phyloP scores from a whole-genome alignment of 2,888 invertebrate genomes.

The Brenthis hecate region DNA sequence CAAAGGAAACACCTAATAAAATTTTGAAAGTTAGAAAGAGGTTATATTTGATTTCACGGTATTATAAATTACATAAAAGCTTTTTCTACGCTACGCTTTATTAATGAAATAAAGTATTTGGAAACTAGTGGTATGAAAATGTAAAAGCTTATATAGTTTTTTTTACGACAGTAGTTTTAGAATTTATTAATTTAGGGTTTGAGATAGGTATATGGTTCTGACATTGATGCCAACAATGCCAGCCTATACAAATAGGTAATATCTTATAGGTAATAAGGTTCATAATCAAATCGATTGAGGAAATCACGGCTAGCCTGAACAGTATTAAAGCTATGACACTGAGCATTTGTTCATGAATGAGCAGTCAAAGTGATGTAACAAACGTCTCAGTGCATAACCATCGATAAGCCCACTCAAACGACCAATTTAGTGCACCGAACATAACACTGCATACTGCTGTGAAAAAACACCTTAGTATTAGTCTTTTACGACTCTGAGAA shows the following conservation, averaged over 20 bases:
- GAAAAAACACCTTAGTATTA: conserved; percentile 9
- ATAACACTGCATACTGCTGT: conserved; percentile 26
- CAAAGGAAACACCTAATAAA: conserved; percentile 31
- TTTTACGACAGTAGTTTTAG: no score
- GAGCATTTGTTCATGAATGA: conserved; percentile 48
- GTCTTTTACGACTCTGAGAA: no score
- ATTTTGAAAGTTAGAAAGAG: conserved; percentile 18
- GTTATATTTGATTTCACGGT: conserved; percentile 21
- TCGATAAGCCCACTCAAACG: conserved; percentile 36
- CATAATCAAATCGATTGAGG: conserved; percentile 2
- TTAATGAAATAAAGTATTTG: no score
- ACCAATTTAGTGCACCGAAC: conserved; percentile 35
- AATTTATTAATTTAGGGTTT: no score
- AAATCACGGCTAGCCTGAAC: conserved; percentile 20
- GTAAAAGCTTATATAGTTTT: no score
- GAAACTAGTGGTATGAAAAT: no score
- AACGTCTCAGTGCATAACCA: conserved; percentile 40
- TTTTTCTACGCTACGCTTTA: no score
- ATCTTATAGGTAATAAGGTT: background rate
- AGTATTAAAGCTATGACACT: conserved; percentile 30
- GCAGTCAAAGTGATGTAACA: conserved; percentile 49
- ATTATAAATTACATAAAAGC: background rate
- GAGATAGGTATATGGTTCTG: no score
- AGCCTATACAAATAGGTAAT: no score
- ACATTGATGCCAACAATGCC: no score